phyloP scores from a whole-genome alignment of 2,113 vertebrate genomes.

The Zeus faber region DNA sequence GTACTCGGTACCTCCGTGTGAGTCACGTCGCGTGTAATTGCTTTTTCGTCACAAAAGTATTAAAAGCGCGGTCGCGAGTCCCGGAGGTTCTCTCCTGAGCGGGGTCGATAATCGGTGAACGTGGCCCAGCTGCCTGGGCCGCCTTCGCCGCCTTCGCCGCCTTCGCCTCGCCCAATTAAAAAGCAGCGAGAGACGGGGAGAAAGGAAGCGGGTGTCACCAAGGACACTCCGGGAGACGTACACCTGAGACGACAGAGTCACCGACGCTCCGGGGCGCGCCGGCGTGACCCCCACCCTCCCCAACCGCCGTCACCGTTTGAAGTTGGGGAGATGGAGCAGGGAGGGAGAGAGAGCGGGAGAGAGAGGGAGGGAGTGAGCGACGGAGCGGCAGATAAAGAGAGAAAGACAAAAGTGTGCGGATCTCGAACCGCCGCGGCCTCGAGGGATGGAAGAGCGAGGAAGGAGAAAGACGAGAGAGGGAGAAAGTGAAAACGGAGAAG shows the following conservation, averaged over 20 bases:
- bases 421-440: constrained; percentile 52
- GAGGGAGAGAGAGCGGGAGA: constrained; percentile 1
- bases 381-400: not conserved
- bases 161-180: constrained; percentile 62
- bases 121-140: constrained; percentile 40
- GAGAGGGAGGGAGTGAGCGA: not conserved
- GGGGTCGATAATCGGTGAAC: constrained; percentile 46
- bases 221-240: constrained; percentile 67
- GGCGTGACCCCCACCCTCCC: constrained; percentile 54
- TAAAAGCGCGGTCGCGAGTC: constrained; percentile 14
- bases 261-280: constrained; percentile 51
- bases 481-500: not conserved
- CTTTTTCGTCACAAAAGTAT: constrained; percentile 17
- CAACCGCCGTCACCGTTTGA: constrained; percentile 60
- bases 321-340: constrained; percentile 33
- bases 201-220: constrained; percentile 62
- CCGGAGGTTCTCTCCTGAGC: constrained; percentile 11
- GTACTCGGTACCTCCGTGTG: not conserved
- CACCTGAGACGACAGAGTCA: constrained; percentile 65
- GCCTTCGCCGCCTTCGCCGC: constrained; percentile 19
- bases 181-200: constrained; percentile 49
- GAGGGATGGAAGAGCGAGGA: constrained; percentile 39
- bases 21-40: constrained; percentile 15
- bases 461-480: constrained; percentile 23
- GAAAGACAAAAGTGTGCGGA: constrained; percentile 53